phyloP scores from a whole-genome alignment of 2,797 vertebrate species.

The Microctenopoma steveboyesi region DNA sequence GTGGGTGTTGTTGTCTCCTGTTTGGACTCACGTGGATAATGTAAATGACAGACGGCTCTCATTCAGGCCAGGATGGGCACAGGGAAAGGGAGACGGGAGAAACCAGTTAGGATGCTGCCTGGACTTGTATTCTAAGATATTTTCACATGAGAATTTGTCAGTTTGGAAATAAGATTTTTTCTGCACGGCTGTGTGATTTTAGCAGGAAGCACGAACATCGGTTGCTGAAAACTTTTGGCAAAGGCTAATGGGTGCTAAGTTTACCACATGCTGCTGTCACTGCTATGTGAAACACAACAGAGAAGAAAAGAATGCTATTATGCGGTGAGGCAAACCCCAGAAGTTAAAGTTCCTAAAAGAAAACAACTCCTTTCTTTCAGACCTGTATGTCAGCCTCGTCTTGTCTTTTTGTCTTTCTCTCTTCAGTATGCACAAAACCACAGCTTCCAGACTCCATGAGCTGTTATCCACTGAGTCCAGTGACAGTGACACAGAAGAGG shows the following conservation, averaged over 20 bases:
- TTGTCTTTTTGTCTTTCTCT: not conserved
- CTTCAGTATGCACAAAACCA: constrained; percentile 29
- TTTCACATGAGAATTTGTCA: constrained; percentile 23
- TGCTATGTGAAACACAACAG: constrained; percentile 64
- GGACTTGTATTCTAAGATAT: constrained; percentile 1
- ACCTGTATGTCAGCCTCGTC: too few relatives aligned
- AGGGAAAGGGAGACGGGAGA: constrained; percentile 25
- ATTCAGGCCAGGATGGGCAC: constrained; percentile 35
- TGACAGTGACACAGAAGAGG: constrained; percentile 64
- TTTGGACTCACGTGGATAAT: constrained; percentile 70
- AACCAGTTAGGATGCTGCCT: constrained; percentile 12
- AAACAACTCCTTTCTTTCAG: too few relatives aligned
- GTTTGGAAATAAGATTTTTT: constrained; percentile 8
- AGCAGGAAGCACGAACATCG: not conserved
- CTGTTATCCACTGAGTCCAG: constrained; percentile 56
- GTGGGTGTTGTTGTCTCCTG: constrained; percentile 38
- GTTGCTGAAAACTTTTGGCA: constrained; percentile 28
- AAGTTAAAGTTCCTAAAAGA: too few relatives aligned
- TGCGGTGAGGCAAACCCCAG: constrained; percentile 71
- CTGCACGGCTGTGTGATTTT: constrained; percentile 1
- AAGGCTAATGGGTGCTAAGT: constrained; percentile 79
- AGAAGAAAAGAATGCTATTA: constrained; percentile 81
- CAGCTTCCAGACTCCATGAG: constrained; percentile 25
- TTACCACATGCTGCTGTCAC: constrained; percentile 80
- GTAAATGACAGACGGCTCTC: constrained; percentile 61